These are phyloP conservation scores for Matsumurasca onukii DNA, from an alignment of 1,140 invertebrate species.

Conservation along the genomic window DNA sequence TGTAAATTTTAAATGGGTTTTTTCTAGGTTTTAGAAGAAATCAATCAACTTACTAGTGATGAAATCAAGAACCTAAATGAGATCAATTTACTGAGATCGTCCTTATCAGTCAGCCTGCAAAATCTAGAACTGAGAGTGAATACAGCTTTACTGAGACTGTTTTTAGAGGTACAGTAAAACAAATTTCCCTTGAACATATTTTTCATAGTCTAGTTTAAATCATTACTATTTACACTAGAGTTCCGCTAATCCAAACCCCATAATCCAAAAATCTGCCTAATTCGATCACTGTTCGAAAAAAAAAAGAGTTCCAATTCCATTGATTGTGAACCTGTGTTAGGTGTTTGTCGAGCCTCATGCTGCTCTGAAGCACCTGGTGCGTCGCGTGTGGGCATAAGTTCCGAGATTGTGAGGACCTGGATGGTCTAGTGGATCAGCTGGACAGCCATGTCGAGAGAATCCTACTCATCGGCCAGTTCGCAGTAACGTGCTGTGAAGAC, in stretches of 20 bases:
- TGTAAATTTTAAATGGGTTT: too few relatives aligned
- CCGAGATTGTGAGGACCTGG: constrained; percentile 27
- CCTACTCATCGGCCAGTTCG: constrained; percentile 42
- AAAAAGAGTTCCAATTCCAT: background rate
- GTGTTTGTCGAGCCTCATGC: constrained; percentile 30
- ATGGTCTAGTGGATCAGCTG: constrained; percentile 33
- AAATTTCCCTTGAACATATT: background rate
- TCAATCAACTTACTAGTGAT: background rate
- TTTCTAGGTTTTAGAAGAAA: constrained; percentile 33
- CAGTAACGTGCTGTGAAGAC: constrained; percentile 39
- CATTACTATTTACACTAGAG: background rate
- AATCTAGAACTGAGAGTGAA: constrained; percentile 39
- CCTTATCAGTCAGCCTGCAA: constrained; percentile 32
- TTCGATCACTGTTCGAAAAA: background rate
- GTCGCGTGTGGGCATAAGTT: background rate
- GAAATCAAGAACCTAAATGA: background rate
- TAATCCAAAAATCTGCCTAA: background rate
- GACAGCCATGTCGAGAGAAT: constrained; percentile 41
- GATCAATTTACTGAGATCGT: constrained; percentile 23
- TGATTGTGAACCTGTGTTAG: background rate
- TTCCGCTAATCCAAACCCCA: background rate
- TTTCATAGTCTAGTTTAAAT: background rate
- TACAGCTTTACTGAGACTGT: constrained; percentile 37
- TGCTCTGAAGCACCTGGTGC: constrained; percentile 32
- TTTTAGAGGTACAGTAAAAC: constrained; percentile 37